Conservation (phyloP, 37 sponge, comb jelly and placozoan genomes). For the Trichoplax adhaerens region DNA sequence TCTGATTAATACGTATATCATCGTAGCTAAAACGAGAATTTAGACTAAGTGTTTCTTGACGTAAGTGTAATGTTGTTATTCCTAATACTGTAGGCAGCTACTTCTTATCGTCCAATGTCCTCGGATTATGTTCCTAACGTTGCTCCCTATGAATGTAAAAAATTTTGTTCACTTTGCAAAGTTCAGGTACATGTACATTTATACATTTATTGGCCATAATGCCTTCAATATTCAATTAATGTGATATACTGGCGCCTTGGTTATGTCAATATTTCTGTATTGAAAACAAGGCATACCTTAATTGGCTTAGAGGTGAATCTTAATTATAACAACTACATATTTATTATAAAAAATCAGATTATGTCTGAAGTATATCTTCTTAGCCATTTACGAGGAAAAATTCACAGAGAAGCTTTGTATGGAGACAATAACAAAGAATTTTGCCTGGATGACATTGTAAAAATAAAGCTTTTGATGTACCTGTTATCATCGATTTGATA, state of each 20-base stretch:
- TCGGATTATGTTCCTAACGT: conserved; percentile 44
- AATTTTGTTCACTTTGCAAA: conserved; percentile 54
- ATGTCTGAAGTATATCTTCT: conserved; percentile 57
- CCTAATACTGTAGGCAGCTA: conserved; percentile 15
- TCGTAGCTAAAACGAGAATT: background rate
- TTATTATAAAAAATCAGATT: conserved; percentile 12
- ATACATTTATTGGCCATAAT: too few species aligned
- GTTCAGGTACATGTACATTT: conserved; percentile 13
- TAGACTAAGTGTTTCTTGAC: too few species aligned
- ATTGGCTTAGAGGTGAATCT: too few species aligned
- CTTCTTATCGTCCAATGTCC: conserved; percentile 29
- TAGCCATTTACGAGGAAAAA: conserved; percentile 45
- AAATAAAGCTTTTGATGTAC: too few species aligned
- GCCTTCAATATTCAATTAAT: too few species aligned
- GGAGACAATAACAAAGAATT: too few species aligned
- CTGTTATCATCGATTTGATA: too few species aligned
- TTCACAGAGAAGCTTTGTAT: conserved; percentile 33
- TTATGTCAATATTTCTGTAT: too few species aligned
- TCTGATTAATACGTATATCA: background rate
- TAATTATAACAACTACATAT: too few species aligned
- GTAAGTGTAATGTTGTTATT: too few species aligned
- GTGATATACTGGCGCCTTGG: too few species aligned
- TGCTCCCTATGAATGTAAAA: conserved; percentile 31
- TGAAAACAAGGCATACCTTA: too few species aligned
- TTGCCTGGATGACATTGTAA: background rate